Evolutionary conservation across 2,888 invertebrate species (phyloP), one percentile per base, ranked within the genome.

Genomic region (Drosophila colorata): DNA sequence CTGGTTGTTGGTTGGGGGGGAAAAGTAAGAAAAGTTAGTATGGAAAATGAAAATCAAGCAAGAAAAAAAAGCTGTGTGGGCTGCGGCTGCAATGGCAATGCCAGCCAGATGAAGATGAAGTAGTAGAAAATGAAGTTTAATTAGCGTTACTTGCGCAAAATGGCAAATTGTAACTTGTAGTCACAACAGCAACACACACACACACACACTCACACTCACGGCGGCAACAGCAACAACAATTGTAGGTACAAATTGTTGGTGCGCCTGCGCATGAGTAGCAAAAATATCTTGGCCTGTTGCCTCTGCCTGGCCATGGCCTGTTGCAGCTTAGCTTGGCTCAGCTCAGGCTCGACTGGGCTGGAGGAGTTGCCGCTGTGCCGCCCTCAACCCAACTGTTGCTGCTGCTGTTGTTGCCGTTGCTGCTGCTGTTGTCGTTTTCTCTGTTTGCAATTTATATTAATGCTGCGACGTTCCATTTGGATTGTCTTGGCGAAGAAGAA

Each of bases 71-170:
- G 35, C 53, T 74, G 70, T 74, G 74, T 74, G 74, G 74, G 74
- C 33, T 20, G 47, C n/a, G 35, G 28, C 46, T 55, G 69, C 61
- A 61, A 49, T 49, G 64, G 47, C 56, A 60, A 53, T 52, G 67
- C 52, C 58, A 56, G 52, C 46, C 40, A 61, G 75, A 74, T 78
- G 85, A 81, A 87, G 87, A 87, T 87, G 87, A 87, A 87, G 85
- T 83, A 78, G 87, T 85, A 73, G 87, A 86, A 83, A 86, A 88
- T 86, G 80, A 90, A 89, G 87, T 88, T 90, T 89, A 88, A 90
- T 89, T 90, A 90, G 90, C 89, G 86, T 90, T 90, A 90, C 86
- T 86, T 79, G 87, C 90, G 84, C 80, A 83, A 88, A 85, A 87
- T 87, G 78, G 86, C 88, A 90, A 90, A 90, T 90, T 89, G 87